Base-by-base conservation (phyloP, 1,140 invertebrate species). In the Nixonia krombeini region DNA sequence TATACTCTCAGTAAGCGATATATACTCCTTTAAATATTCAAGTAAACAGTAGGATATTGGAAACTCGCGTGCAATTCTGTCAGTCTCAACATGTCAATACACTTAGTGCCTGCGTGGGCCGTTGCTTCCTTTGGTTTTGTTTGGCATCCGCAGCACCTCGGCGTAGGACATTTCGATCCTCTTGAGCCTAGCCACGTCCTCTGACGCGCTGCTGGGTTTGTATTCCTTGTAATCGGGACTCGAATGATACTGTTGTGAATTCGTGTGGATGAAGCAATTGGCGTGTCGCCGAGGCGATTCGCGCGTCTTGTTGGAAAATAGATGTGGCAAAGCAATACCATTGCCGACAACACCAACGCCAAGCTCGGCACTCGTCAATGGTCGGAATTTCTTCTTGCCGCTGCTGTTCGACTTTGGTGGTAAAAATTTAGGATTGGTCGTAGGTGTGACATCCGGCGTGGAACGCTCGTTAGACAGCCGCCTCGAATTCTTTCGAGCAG, bases 101-200 rank as follows among this genome's bases (percentile, higher is more conserved):
- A n/a, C 40, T 68, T 73, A 76, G 21, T 68, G 73, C 46, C 73
- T 78, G 59, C 77, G 76, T 40, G 51, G 58, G 16, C 47, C 57
- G 25, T 65, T 65, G 12, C 52, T 74, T 18, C 59, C 49, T 70
- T 83, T 83, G 40, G 79, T 58, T 58, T 87, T 85, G 66, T 91
- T 91, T 29, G 90, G 89, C 75, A 90, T 90, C 41, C 91, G 87
- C 7, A 95, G 82, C 2, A 90, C 93, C 78, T 95, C 93, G 0
- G 93, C 93, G 75, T 95, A 95, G 2, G 92, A 92, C 73, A 92
- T 88, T 66, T 95, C 93, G 17, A 95, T 81, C 65, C 91, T 89
- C 76, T 91, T 91, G 33, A 95, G 81, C 70, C 91, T 92, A 59
- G 93, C 90, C 6, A 94, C 89, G 63, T 94, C 92, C 70, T 93